Base-by-base conservation (phyloP, 1,140 invertebrate species). In the Meloidogyne hapla region DNA sequence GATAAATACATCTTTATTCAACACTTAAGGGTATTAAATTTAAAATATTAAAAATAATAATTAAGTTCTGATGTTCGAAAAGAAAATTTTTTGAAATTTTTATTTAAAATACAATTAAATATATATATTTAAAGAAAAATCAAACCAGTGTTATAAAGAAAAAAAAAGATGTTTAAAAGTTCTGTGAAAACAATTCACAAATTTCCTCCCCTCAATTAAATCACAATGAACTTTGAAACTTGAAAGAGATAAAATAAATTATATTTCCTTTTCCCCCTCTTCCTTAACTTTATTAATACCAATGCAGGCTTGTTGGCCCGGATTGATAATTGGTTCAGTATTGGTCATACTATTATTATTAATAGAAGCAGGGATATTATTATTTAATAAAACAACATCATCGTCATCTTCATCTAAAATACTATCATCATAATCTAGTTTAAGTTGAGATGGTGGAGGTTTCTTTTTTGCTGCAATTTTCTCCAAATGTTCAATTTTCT, bases 401-500 rank as follows among this genome's bases (percentile, higher is more conserved):
- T 38, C 38, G 6, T 33, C 65, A 18, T 67, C 64, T 61, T 71
- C 45, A 13, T 72, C 69, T 25, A 23, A 23, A 63, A 61, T 72
- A 48, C 38, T 62, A 18, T 45, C 69, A 13, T 26, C 38, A 40
- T 21, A 33, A 38, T 23, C 56, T 12, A 26, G 56, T 25, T 63
- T 26, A 26, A 63, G 23, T 42, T 21, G 70, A n/a, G 3, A n/a
- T 72, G 25, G 9, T 21, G 12, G 12, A 4, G 25, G 6, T 5
- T 15, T 33, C 13, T 40, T 56, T 18, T n/a, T 56, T 25, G 69
- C n/a, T 9, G 69, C 15, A 70, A 48, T 9, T 18, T 73, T 63
- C 4, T 73, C 71, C 56, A 73, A 40, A n/a, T 73, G 21, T 61
- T 25, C 40, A 15, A 73, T 73, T 64, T 40, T 38, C 12, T 25